A percentile compares a stretch with the other conserved stretches of the same genome.
phyloP scores from a whole-genome alignment of 2,797 vertebrate species.

The Sebastes minor region DNA sequence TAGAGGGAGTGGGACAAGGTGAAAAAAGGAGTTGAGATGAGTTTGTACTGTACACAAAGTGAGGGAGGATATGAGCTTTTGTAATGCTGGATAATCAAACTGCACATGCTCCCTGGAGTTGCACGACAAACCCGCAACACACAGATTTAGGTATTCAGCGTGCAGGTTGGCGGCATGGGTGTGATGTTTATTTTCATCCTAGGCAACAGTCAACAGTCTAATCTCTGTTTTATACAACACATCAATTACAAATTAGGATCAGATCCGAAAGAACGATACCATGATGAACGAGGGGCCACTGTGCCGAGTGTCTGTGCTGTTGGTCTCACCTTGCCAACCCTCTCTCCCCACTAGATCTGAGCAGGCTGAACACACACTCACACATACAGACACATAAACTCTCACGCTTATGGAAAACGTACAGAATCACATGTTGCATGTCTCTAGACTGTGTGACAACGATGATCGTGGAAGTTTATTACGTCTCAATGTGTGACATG shows the following conservation, averaged over 20 bases:
- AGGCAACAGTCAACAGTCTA: neutral
- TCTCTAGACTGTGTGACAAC: neutral
- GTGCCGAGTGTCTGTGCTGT: neutral
- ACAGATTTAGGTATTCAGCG: neutral
- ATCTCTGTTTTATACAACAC: constrained; percentile 1
- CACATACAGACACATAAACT: neutral
- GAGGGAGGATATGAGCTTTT: neutral
- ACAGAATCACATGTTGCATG: no score
- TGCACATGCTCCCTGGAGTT: neutral
- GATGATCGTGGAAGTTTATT: neutral
- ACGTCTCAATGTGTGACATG: neutral
- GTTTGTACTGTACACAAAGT: neutral
- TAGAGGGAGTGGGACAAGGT: neutral
- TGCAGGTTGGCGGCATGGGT: neutral
- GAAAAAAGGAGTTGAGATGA: neutral
- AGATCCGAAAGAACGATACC: neutral
- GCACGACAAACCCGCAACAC: neutral
- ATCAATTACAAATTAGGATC: neutral
- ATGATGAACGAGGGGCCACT: neutral
- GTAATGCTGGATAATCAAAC: neutral
- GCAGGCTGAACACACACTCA: neutral
- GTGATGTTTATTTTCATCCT: constrained; percentile 28
- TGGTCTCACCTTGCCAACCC: neutral
- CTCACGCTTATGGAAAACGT: neutral
- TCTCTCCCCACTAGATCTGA: neutral